phyloP scores from a whole-genome alignment of 2,888 invertebrate genomes.

The Tetropium fuscum region DNA sequence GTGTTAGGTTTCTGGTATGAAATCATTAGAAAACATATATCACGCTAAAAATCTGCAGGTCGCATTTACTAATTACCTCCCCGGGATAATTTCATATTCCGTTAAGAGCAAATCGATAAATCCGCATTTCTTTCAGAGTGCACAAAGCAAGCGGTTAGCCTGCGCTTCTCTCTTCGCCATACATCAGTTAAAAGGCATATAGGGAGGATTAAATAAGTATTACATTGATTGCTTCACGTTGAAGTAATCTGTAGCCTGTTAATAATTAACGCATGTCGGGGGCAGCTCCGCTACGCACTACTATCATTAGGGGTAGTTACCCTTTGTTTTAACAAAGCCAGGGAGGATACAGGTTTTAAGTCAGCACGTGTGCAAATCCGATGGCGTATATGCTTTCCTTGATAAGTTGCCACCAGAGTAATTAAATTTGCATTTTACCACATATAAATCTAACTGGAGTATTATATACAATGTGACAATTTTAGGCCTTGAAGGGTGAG shows the following conservation, averaged over 20 bases:
- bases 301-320: constrained; percentile 32
- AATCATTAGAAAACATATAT: no score
- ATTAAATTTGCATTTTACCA: constrained; percentile 25
- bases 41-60: no score
- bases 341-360: constrained; percentile 29
- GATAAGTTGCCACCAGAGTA: constrained; percentile 9
- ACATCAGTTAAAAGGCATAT: constrained; percentile 19
- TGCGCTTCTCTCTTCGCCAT: constrained; percentile 4
- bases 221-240: constrained; percentile 52
- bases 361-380: constrained; percentile 16
- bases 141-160: constrained; percentile 9
- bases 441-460: no score
- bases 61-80: no score
- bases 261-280: constrained; percentile 56
- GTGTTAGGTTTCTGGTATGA: no score
- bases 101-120: constrained; percentile 1
- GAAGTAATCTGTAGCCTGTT: constrained; percentile 56
- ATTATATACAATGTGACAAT: no score
- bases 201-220: constrained; percentile 41
- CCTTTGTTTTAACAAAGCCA: constrained; percentile 34
- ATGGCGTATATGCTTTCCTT: constrained; percentile 21
- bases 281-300: constrained; percentile 21
- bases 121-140: constrained; percentile 7
- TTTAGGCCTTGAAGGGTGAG: no score
- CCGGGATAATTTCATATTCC: not conserved